Evolutionary conservation across 2,888 invertebrate genomes (phyloP).

Genomic region (Nymphalis c-album): DNA sequence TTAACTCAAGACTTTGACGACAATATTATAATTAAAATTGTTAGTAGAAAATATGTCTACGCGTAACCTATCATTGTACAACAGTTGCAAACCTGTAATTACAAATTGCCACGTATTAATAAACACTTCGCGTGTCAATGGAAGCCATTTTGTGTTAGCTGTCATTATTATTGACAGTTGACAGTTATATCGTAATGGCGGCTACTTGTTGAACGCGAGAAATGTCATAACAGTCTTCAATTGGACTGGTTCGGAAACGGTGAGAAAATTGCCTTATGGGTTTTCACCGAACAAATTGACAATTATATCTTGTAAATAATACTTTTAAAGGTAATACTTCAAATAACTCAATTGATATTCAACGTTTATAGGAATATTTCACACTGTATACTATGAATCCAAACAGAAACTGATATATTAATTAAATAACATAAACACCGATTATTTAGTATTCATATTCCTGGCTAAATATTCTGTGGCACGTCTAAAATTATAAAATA

Average conservation of each 20-base stretch:
- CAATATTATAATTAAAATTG: constrained; percentile 21
- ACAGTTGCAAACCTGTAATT: constrained; percentile 41
- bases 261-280: constrained; percentile 16
- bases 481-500: too few species aligned
- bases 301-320: constrained; percentile 13
- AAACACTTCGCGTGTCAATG: constrained; percentile 54
- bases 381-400: too few species aligned
- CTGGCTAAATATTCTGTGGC: too few species aligned
- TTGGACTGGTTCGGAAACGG: constrained; percentile 23
- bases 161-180: constrained; percentile 50
- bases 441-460: too few species aligned
- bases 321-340: neutral
- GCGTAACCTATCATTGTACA: constrained; percentile 40
- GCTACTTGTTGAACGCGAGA: constrained; percentile 44
- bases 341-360: too few species aligned
- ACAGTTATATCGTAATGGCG: constrained; percentile 47
- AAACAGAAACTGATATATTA: too few species aligned
- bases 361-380: too few species aligned
- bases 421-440: too few species aligned
- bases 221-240: constrained; percentile 36
- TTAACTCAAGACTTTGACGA: neutral
- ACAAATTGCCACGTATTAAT: constrained; percentile 54
- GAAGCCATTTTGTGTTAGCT: constrained; percentile 63
- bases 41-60: constrained; percentile 28
- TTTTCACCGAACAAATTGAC: constrained; percentile 27